Percentiles rank a stretch among this genome's conserved stretches.
Evolutionary conservation across 2,797 vertebrate genomes (phyloP).

Genomic region (Poeciliopsis paucimaculata): DNA sequence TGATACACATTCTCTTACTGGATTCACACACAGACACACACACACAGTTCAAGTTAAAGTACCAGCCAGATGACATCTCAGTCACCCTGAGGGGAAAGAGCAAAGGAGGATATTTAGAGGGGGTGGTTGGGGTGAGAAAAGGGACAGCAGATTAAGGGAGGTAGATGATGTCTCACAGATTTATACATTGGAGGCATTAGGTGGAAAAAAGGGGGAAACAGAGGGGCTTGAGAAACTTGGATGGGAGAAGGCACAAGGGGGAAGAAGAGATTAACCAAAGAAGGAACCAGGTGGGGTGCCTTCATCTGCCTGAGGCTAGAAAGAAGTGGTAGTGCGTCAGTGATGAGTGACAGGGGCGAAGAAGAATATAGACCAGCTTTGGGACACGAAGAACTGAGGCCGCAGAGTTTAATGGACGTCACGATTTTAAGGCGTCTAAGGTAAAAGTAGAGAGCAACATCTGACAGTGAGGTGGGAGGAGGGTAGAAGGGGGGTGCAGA

Average conservation of each 20-base stretch:
- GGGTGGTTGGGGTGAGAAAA: conserved; percentile 5
- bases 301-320: conserved; percentile 23
- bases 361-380: conserved; percentile 10
- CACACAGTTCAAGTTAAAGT: conserved; percentile 39
- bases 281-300: conserved; percentile 41
- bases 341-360: conserved; percentile 10
- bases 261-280: conserved; percentile 26
- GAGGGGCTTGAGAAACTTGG: conserved; percentile 17
- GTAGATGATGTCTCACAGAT: conserved; percentile 60
- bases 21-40: conserved; percentile 32
- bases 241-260: conserved; percentile 11
- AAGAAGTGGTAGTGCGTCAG: conserved; percentile 6
- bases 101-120: conserved; percentile 49
- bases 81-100: conserved; percentile 50
- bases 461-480: conserved; percentile 44
- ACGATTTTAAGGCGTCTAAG: conserved; percentile 9
- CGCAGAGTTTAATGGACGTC: conserved; percentile 31
- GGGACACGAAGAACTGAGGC: conserved; percentile 10
- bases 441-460: conserved; percentile 20
- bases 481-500: conserved; percentile 31
- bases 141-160: conserved; percentile 39
- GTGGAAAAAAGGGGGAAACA: conserved; percentile 15
- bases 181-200: conserved; percentile 34
- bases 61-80: conserved; percentile 68
- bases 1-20: conserved; percentile 52